phyloP scores from a whole-genome alignment of 2,888 invertebrate species.

The Phaonia tiefii region DNA sequence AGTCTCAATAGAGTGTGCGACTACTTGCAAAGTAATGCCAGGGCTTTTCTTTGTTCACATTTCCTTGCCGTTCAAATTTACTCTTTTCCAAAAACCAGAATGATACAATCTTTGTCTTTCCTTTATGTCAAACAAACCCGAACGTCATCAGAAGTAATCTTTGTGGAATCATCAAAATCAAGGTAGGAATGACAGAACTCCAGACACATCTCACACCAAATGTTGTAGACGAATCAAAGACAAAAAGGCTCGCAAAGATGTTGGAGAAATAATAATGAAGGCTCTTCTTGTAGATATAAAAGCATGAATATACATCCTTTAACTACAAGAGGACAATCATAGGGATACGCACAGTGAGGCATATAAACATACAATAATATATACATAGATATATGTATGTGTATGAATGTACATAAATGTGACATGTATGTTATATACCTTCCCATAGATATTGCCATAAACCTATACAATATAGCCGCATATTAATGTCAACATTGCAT shows the following conservation, averaged over 20 bases:
- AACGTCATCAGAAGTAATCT: not conserved
- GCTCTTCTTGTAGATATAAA: not conserved
- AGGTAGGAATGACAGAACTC: not conserved
- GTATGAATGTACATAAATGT: too few species aligned
- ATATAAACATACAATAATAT: not conserved
- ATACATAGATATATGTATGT: too few species aligned
- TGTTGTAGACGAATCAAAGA: not conserved
- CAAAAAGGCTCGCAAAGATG: not conserved
- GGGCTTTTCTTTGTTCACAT: conserved; percentile 2
- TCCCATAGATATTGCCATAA: too few species aligned
- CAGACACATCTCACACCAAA: not conserved
- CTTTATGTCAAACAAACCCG: not conserved
- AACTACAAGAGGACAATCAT: too few species aligned
- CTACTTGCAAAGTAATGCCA: not conserved
- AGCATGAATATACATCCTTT: too few species aligned
- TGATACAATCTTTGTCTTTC: not conserved
- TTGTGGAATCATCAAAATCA: not conserved
- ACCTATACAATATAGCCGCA: conserved; percentile 55
- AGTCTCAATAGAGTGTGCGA: not conserved
- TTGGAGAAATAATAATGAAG: not conserved
- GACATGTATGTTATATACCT: too few species aligned
- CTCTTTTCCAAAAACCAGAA: not conserved
- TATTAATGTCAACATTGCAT: conserved; percentile 53
- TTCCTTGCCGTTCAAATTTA: not conserved
- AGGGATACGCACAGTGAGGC: too few species aligned